phyloP scores from a whole-genome alignment of 2,888 invertebrate genomes.

The Metellina segmentata region DNA sequence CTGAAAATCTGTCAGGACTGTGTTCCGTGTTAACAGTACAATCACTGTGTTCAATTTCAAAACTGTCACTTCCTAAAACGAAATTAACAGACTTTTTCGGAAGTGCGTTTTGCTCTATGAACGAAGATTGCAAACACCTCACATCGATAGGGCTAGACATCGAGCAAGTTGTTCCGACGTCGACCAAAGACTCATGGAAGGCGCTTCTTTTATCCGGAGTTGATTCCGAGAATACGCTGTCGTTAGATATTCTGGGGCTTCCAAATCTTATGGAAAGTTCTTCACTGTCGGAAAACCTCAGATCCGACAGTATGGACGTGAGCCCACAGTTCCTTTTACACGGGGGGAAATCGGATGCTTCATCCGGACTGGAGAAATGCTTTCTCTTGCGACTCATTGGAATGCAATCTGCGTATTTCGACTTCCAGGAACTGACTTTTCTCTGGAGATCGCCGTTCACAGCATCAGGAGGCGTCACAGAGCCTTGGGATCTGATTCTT shows the following conservation, averaged over 20 bases:
- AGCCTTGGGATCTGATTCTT: constrained; percentile 36
- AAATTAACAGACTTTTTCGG: constrained; percentile 63
- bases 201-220: not conserved
- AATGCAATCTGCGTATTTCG: not conserved
- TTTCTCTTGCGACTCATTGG: constrained; percentile 43
- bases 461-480: not conserved
- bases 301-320: constrained; percentile 32
- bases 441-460: not conserved
- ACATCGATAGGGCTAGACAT: not conserved
- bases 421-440: not conserved
- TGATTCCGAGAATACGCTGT: constrained; percentile 24
- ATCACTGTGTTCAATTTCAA: not conserved
- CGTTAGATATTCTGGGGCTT: not conserved
- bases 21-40: not conserved
- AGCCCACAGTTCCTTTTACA: constrained; percentile 20
- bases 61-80: constrained; percentile 37
- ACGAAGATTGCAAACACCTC: constrained; percentile 31
- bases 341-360: not conserved
- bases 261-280: not conserved
- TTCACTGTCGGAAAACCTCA: constrained; percentile 15
- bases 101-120: constrained; percentile 9
- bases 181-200: not conserved
- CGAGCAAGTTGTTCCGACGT: not conserved
- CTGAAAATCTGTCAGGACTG: not conserved
- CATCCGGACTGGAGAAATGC: constrained; percentile 48